phyloP scores from a whole-genome alignment of 2,888 invertebrate genomes.

The Cataglyphis altisquamis region DNA sequence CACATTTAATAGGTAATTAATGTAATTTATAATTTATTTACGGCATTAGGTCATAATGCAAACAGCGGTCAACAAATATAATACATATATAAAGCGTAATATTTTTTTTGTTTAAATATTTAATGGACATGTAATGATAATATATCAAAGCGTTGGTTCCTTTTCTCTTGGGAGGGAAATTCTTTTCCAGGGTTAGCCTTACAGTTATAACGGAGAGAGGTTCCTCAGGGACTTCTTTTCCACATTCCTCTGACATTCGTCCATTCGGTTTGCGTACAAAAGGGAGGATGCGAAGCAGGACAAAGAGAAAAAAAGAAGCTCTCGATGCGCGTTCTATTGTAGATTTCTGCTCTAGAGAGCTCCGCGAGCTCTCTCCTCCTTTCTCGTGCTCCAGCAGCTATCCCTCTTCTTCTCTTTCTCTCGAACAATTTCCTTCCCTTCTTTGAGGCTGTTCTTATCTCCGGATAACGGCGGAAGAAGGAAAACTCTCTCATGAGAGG shows the following conservation, averaged over 20 bases:
- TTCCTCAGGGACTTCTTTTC: constrained; percentile 38
- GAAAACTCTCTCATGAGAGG: constrained; percentile 46
- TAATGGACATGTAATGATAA: not conserved
- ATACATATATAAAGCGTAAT: not conserved
- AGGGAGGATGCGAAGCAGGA: constrained; percentile 56
- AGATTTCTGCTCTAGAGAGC: not conserved
- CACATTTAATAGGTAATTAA: not conserved
- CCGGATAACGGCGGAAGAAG: constrained; percentile 54
- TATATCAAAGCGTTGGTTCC: not conserved
- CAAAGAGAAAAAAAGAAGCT: constrained; percentile 32
- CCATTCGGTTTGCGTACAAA: constrained; percentile 36
- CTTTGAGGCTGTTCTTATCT: constrained; percentile 49
- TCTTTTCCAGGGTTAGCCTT: constrained; percentile 36
- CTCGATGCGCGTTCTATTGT: constrained; percentile 28
- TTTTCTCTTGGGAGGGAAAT: constrained; percentile 19
- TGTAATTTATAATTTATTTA: not conserved
- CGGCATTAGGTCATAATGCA: not conserved
- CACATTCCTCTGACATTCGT: not conserved
- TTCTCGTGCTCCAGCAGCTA: constrained; percentile 24
- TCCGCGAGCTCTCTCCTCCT: constrained; percentile 27
- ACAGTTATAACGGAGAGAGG: constrained; percentile 45
- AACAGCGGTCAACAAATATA: not conserved
- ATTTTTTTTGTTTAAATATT: not conserved
- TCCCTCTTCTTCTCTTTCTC: constrained; percentile 45
- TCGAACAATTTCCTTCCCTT: constrained; percentile 70